These are phyloP conservation scores for Amphimedon queenslandica DNA, from an alignment of 37 sponge, comb jelly and placozoan species.

Conservation along the genomic window DNA sequence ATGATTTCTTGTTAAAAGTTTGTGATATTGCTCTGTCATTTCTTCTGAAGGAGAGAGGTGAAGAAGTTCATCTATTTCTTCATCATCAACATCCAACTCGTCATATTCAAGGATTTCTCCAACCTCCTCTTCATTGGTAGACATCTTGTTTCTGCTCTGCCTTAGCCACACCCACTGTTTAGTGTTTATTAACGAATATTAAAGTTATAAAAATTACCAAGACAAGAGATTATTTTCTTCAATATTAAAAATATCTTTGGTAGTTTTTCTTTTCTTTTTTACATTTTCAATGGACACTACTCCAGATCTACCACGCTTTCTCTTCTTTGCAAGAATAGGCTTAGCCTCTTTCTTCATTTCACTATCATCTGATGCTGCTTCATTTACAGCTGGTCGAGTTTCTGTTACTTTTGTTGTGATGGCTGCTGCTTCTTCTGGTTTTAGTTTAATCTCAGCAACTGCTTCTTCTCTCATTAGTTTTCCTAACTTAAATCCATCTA, in stretches of 20 bases:
- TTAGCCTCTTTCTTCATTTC: neutral
- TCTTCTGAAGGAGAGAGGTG: too few species aligned
- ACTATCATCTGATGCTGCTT: neutral
- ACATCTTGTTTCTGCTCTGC: too few species aligned
- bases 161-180: too few species aligned
- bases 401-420: neutral
- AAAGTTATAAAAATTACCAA: too few species aligned
- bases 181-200: too few species aligned
- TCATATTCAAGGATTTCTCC: conserved; percentile 13
- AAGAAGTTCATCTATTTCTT: conserved; percentile 4
- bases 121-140: neutral
- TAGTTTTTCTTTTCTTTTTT: neutral
- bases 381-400: neutral
- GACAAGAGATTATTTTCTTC: too few species aligned
- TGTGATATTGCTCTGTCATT: neutral
- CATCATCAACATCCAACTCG: conserved; percentile 39
- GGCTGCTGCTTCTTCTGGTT: neutral
- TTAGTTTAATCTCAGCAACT: neutral
- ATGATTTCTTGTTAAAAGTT: neutral
- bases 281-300: neutral
- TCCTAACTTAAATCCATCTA: neutral
- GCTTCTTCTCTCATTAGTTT: neutral
- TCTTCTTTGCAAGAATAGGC: neutral
- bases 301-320: neutral
- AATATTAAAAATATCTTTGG: neutral